phyloP scores from a whole-genome alignment of 2,797 vertebrate genomes.

The Menidia menidia region DNA sequence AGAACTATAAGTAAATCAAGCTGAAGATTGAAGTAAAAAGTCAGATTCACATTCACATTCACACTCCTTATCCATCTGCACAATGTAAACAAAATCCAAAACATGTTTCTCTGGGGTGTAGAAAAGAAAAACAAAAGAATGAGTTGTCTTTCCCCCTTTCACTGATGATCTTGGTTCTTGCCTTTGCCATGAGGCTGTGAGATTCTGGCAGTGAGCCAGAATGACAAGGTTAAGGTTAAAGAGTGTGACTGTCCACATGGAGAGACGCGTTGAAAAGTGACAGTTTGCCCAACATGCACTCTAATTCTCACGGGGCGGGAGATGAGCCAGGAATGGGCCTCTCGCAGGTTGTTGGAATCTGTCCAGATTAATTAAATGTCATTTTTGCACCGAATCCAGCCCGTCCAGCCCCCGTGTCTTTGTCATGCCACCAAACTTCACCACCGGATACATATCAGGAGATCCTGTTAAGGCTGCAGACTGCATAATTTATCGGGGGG shows the following conservation, averaged over 20 bases:
- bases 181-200: slow-evolving; percentile 27
- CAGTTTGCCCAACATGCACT: slow-evolving; percentile 61
- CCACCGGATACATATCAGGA: slow-evolving; percentile 56
- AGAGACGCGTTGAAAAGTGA: slow-evolving; percentile 51
- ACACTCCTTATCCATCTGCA: background rate
- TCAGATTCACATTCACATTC: background rate
- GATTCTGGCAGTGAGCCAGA: slow-evolving; percentile 49
- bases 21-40: background rate
- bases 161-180: slow-evolving; percentile 22
- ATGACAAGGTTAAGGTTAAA: slow-evolving; percentile 46
- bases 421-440: slow-evolving; percentile 54
- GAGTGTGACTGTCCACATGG: slow-evolving; percentile 47
- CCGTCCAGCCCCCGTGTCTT: slow-evolving; percentile 28
- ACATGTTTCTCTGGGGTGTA: background rate
- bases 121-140: background rate
- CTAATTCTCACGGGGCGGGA: slow-evolving; percentile 58
- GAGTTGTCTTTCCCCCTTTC: background rate
- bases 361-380: slow-evolving; percentile 82
- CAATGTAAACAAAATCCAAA: background rate
- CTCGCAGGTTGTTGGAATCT: slow-evolving; percentile 70
- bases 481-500: slow-evolving; percentile 75
- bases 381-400: slow-evolving; percentile 46
- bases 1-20: background rate
- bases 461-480: slow-evolving; percentile 53
- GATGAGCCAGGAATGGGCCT: slow-evolving; percentile 62